Evolutionary conservation across 2,113 vertebrate species (phyloP).

Genomic region (Tautogolabrus adspersus): DNA sequence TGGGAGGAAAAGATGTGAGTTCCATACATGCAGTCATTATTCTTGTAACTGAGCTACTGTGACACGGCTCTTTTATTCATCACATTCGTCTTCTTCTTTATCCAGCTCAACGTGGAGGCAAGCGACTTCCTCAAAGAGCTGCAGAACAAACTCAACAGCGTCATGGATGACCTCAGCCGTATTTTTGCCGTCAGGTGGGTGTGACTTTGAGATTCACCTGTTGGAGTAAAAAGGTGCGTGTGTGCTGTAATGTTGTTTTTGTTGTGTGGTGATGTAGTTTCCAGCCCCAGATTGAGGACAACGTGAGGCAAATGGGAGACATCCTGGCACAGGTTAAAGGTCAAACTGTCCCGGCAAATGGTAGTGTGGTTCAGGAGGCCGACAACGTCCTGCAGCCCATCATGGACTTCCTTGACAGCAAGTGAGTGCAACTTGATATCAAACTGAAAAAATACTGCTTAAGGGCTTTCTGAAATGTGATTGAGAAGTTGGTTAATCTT

Average conservation of each 20-base stretch:
- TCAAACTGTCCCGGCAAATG: slow-evolving; percentile 94
- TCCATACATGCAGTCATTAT: background rate
- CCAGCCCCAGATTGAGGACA: slow-evolving; percentile 96
- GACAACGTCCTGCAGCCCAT: slow-evolving; percentile 97
- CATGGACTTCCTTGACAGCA: slow-evolving; percentile 98
- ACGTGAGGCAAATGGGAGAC: slow-evolving; percentile 96
- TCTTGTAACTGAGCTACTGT: background rate
- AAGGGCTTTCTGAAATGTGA: background rate
- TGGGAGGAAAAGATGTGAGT: slow-evolving; percentile 95
- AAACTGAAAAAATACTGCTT: background rate
- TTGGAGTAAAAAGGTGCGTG: background rate
- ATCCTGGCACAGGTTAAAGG: slow-evolving; percentile 97
- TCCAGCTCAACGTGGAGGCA: slow-evolving; percentile 93
- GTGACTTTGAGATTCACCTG: background rate
- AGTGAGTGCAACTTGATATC: slow-evolving; percentile 82
- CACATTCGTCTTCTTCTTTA: slow-evolving; percentile 4
- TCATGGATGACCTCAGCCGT: slow-evolving; percentile 95
- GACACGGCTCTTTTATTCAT: background rate
- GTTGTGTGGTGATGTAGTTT: slow-evolving; percentile 83
- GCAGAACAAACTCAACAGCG: slow-evolving; percentile 95
- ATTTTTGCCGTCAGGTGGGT: slow-evolving; percentile 95
- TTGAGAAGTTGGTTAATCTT: background rate
- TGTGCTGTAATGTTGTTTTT: background rate
- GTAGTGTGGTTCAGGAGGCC: slow-evolving; percentile 93
- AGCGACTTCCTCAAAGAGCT: slow-evolving; percentile 97